These are phyloP conservation scores for Prolemur simus DNA, from an alignment of 2,113 vertebrate genomes.

Conservation along the genomic window DNA sequence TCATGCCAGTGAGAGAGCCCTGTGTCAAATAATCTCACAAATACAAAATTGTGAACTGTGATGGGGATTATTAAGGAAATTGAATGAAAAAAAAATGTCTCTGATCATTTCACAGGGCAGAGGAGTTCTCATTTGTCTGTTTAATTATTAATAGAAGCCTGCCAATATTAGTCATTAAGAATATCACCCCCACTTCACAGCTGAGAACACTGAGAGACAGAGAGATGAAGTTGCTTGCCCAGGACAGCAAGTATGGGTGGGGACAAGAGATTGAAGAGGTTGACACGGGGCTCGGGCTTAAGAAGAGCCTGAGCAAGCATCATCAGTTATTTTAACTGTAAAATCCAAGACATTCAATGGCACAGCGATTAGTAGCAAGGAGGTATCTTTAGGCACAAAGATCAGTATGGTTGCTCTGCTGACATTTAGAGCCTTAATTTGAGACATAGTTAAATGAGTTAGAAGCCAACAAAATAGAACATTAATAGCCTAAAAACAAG, in stretches of 20 bases:
- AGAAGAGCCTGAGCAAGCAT: neutral
- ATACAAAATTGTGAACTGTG: neutral
- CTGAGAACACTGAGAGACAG: neutral
- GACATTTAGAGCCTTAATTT: neutral
- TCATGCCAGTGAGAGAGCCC: neutral
- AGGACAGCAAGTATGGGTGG: accelerated
- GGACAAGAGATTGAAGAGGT: neutral
- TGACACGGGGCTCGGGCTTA: neutral
- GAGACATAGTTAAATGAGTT: neutral
- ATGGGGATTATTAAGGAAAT: neutral
- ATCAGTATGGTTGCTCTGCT: neutral
- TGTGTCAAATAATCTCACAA: neutral
- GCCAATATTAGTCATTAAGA: neutral
- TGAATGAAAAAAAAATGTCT: neutral
- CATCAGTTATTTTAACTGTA: neutral
- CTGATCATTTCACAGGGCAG: neutral
- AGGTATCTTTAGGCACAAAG: neutral
- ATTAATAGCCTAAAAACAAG: neutral
- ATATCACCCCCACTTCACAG: neutral
- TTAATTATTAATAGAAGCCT: neutral
- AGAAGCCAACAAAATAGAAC: neutral
- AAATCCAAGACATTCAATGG: neutral
- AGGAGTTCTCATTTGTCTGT: neutral
- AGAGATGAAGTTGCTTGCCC: neutral
- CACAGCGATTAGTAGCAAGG: neutral